These are phyloP conservation scores for Ganaspis brasiliensis DNA, from an alignment of 2,888 invertebrate species.

Conservation along the genomic window DNA sequence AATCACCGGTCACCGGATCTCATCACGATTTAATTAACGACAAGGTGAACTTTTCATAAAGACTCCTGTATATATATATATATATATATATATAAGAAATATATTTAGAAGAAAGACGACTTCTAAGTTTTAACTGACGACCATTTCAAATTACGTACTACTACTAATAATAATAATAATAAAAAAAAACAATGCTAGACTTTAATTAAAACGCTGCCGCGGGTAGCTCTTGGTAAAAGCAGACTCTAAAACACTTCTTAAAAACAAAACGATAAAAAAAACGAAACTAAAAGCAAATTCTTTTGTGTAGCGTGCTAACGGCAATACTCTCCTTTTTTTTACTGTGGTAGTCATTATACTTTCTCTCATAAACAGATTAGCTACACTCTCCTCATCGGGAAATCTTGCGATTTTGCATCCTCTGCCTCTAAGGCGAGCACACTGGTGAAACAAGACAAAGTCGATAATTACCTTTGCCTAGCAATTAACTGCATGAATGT, in stretches of 20 bases:
- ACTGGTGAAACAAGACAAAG: slow-evolving; percentile 42
- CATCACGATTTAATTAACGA: not conserved
- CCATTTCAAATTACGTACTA: slow-evolving; percentile 63
- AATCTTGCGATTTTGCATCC: slow-evolving; percentile 28
- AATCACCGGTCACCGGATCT: slow-evolving; percentile 25
- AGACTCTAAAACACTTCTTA: slow-evolving; percentile 48
- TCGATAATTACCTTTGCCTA: slow-evolving; percentile 26
- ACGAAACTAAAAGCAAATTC: slow-evolving; percentile 60
- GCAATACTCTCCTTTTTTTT: slow-evolving; percentile 45
- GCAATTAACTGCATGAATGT: slow-evolving; percentile 22
- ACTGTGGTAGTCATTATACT: slow-evolving; percentile 34
- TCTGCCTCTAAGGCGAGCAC: slow-evolving; percentile 39
- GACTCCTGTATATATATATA: no score
- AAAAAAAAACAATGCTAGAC: slow-evolving; percentile 17
- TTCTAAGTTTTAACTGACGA: slow-evolving; percentile 53
- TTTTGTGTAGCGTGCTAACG: slow-evolving; percentile 62
- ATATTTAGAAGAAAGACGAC: slow-evolving; percentile 55
- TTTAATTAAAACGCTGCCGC: slow-evolving; percentile 54
- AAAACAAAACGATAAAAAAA: slow-evolving; percentile 60
- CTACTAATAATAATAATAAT: slow-evolving; percentile 50
- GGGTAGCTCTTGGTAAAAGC: slow-evolving; percentile 54
- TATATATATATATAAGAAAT: slow-evolving; percentile 32
- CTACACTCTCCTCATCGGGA: slow-evolving; percentile 12
- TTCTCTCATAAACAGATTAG: slow-evolving; percentile 32
- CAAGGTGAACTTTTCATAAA: slow-evolving; percentile 13